Base-by-base conservation (phyloP, 2,113 vertebrate genomes). In the Psilopogon haemacephalus region DNA sequence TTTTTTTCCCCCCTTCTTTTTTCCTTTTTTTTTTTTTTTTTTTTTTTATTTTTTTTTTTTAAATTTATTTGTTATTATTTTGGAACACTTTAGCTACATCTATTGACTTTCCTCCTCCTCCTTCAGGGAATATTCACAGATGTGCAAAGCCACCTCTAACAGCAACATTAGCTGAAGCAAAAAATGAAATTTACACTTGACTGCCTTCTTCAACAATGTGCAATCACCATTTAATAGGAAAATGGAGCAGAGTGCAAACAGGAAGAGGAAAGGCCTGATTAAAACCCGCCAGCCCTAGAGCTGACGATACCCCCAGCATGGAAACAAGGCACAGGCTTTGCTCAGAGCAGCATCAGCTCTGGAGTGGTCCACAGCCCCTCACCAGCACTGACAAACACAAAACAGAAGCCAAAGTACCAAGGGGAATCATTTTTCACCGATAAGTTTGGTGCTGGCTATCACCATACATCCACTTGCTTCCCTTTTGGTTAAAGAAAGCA, bases 141-240 rank as follows among this genome's bases (percentile, higher is more conserved):
- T 95, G 92, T 87, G 93, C 94, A 95, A 95, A 94, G 93, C 95
- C 84, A 94, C 93, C 90, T 94, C 94, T 82, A 94, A 90, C 88
- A 91, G 86, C 68, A 83, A 91, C 96, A 96, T 97, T 96, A 97
- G 95, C 89, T 96, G 95, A 97, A 97, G 96, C 95, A 97, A 96
- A 97, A 97, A 97, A 97, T 97, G 95, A 96, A 97, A 97, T 96
- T 97, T 96, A 93, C 97, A 96, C 95, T 96, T 91, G 91, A 95
- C 96, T 97, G 96, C 95, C 90, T 95, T 68, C 94, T 74, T 89
- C 92, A 74, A 89, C 93, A 94, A 97, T 84, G 86, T 80, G 88
- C 91, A 95, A 91, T 96, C 94, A 86, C 85, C 94, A 92, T 92
- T 96, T 96, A 95, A 96, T 94, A 96, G 89, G 95, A 96, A 97